Conservation (phyloP, 2,888 invertebrate genomes). For the Exocentrus adspersus region DNA sequence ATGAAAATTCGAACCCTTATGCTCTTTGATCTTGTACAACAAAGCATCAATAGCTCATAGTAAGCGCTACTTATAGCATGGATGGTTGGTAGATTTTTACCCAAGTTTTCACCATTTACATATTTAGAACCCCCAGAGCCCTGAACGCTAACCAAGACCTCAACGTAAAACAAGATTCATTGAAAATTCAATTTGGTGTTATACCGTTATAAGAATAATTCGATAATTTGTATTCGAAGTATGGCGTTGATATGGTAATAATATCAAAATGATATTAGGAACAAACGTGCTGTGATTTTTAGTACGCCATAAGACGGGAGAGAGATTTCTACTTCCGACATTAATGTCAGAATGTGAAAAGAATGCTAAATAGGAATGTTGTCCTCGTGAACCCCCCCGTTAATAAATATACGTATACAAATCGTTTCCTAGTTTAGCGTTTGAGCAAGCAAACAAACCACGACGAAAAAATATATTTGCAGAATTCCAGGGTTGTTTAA, state of each 20-base stretch:
- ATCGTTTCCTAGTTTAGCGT: too few relatives aligned
- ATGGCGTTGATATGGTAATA: slow-evolving; percentile 61
- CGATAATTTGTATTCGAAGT: slow-evolving; percentile 59
- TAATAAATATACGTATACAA: too few relatives aligned
- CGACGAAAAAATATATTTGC: too few relatives aligned
- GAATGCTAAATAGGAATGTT: slow-evolving; percentile 4
- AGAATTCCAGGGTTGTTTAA: too few relatives aligned
- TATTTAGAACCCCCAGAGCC: neutral
- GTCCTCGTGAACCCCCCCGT: neutral
- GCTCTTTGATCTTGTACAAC: too few relatives aligned
- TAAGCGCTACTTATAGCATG: too few relatives aligned
- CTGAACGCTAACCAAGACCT: neutral
- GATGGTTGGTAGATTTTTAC: too few relatives aligned
- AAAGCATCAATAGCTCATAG: neutral
- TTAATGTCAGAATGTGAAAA: slow-evolving; percentile 16
- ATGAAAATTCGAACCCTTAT: too few relatives aligned
- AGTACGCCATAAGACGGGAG: slow-evolving; percentile 46
- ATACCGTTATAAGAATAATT: slow-evolving; percentile 54
- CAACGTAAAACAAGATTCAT: slow-evolving; percentile 24
- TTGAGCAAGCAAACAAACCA: too few relatives aligned
- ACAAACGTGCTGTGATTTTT: slow-evolving; percentile 53
- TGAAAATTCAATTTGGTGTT: slow-evolving; percentile 49
- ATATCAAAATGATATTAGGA: slow-evolving; percentile 61
- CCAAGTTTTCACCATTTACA: too few relatives aligned
- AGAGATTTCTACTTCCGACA: slow-evolving; percentile 53